Evolutionary conservation across 2,113 vertebrate species (phyloP), one percentile per base, ranked within the genome.

Genomic region (Varanus komodoensis): DNA sequence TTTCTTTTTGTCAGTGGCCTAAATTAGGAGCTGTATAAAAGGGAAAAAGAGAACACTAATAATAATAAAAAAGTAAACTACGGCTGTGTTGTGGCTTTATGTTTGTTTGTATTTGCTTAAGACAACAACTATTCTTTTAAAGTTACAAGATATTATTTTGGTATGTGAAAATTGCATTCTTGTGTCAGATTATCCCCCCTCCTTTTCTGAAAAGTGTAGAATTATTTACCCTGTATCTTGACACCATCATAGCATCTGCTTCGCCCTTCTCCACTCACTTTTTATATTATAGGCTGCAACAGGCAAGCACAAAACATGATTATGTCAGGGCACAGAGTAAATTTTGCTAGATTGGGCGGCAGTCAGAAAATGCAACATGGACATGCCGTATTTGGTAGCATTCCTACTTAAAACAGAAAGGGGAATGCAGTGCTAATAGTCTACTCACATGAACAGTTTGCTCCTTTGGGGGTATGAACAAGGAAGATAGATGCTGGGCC

Each of bases 1-100:
- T 97, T 97, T 96, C 94, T 91, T 97, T 97, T 97, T 97, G 96
- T 97, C 96, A 95, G 97, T 96, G 93, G 94, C 93, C 96, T 97
- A 97, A 97, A 97, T 97, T 97, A 97, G 97, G 95, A 96, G 94
- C 94, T 93, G 82, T 93, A 95, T 88, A 90, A 95, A 89, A 73
- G 9, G 27, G 90, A 48, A 80, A 17, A 74, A 85, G 88, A 87
- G n/a, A 90, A 89, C 61, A 11, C 61, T 81, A 95, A 95, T 89
- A 93, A 54, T 54, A 54, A 54, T 54, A 96, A 95, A 93, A 88
- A 92, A 87, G n/a, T 95, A 95, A 94, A 93, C 83, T 90, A 64
- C 87, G 79, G 92, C 90, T 96, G 87, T 91, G 21, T 90, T 94
- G 82, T 96, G 95, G 68, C 88, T 93, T 88, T 92, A 82, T 52